phyloP scores from a whole-genome alignment of 2,113 vertebrate genomes.

The Mesocricetus auratus region DNA sequence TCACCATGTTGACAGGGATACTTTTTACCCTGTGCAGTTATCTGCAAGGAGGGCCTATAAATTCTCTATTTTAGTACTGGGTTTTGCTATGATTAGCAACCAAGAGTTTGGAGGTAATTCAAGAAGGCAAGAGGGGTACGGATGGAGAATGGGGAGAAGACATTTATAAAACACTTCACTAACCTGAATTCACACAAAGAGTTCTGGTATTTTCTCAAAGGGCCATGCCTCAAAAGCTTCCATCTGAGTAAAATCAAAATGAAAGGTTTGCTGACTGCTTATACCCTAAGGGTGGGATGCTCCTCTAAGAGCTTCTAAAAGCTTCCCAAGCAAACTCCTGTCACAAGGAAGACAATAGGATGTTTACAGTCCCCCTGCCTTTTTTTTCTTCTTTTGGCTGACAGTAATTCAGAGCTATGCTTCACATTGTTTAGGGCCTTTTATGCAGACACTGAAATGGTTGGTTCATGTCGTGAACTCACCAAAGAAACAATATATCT shows the following conservation, averaged over 20 bases:
- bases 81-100: constrained; percentile 39
- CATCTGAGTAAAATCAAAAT: constrained; percentile 67
- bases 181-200: constrained; percentile 49
- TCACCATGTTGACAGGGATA: background rate
- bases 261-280: constrained; percentile 49
- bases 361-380: background rate
- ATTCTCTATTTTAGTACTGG: background rate
- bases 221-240: constrained; percentile 62
- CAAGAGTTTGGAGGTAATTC: constrained; percentile 4
- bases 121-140: background rate
- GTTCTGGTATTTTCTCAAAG: constrained; percentile 59
- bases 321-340: constrained; percentile 51
- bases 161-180: constrained; percentile 47
- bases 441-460: constrained; percentile 1
- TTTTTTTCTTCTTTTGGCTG: background rate
- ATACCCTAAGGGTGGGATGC: constrained; percentile 55
- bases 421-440: constrained; percentile 10
- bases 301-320: constrained; percentile 70
- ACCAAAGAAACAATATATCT: constrained; percentile 55
- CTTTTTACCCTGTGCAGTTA: constrained; percentile 19
- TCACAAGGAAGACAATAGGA: constrained; percentile 44
- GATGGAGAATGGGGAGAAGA: background rate
- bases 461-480: constrained; percentile 47
- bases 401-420: background rate
- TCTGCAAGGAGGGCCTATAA: background rate